Evolutionary conservation across 1,140 invertebrate genomes (phyloP), one percentile per base, ranked within the genome.

Genomic region (Meloidogyne exigua): DNA sequence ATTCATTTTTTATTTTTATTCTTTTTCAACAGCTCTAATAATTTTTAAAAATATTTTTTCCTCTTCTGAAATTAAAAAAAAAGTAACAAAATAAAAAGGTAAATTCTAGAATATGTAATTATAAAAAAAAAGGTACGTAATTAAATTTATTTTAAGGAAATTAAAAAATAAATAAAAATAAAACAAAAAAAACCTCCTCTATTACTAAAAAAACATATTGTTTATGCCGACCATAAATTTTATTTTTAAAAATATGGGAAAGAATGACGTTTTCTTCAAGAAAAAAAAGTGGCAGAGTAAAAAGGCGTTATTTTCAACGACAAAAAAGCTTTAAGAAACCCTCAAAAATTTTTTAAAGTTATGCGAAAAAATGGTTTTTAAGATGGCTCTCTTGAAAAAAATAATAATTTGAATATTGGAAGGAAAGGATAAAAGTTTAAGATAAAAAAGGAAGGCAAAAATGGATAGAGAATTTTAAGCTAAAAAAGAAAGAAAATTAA

Each of bases 1-100:
- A 49, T 28, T 67, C 65, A 68, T 68, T 68, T 68, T 68, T 9
- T 25, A 0, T n/a, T 36, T 68, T 36, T 67, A 67, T 21, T 13
- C 3, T 15, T 25, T 68, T 36, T 36, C 5, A 36, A 7, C 39
- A 67, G 28, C 7, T 32, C 28, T 5, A 32, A 9, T 25, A 9
- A n/a, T 25, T 68, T n/a, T 9, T n/a, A 32, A 68, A 68, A 68
- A 42, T 21, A 21, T 21, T 32, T 36, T 68, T 66, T 18, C 12
- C 12, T 10, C 18, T 13, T 9, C 63, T 65, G 4, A 65, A 25
- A 65, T 65, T 65, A 65, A 65, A 65, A 32, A 32, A 32, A 9
- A 32, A 32, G 7, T 32, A 32, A 32, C 2, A 32, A 32, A 65
- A 9, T 9, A 39, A 39, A 39, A 39, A 39, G 36, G 36, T 39